Evolutionary conservation across 2,888 invertebrate species (phyloP).

Genomic region (Drosophila flavopinicola): DNA sequence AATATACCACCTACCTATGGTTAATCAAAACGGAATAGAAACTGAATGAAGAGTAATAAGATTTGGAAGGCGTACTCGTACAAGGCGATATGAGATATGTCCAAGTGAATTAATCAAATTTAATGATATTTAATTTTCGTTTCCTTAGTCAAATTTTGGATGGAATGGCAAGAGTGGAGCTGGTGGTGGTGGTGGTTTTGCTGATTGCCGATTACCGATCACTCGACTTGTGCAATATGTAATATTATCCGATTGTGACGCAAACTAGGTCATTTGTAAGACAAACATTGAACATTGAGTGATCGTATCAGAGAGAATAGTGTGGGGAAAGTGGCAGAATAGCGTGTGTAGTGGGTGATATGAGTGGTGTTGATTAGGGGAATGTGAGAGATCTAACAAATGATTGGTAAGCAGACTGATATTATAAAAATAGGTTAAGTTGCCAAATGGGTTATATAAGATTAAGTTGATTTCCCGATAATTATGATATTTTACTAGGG

Average conservation of each 20-base stretch:
- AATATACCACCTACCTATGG: constrained; percentile 33
- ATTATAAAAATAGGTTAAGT: background rate
- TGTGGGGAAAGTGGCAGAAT: background rate
- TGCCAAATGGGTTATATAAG: background rate
- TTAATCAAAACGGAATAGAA: constrained; percentile 59
- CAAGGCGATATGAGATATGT: constrained; percentile 63
- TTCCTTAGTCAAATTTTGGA: constrained; percentile 37
- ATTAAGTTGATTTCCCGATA: too few species aligned
- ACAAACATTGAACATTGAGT: constrained; percentile 14
- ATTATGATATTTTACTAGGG: too few species aligned
- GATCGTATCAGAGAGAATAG: constrained; percentile 17
- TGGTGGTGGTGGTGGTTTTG: too few species aligned
- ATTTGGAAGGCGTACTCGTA: constrained; percentile 39
- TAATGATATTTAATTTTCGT: constrained; percentile 77
- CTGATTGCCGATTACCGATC: constrained; percentile 33
- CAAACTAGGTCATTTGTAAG: constrained; percentile 42
- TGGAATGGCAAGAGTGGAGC: constrained; percentile 8
- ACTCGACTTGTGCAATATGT: constrained; percentile 51
- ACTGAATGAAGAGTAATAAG: constrained; percentile 10
- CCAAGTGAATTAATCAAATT: constrained; percentile 74
- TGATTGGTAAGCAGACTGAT: background rate
- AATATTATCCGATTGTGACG: constrained; percentile 32
- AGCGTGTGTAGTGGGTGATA: too few species aligned
- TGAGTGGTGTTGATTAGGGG: background rate
- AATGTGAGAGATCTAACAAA: constrained; percentile 4